Percentiles rank a stretch among this genome's conserved stretches.
Evolutionary conservation across 2,113 vertebrate genomes (phyloP).

Genomic region (Hydropotes inermis): DNA sequence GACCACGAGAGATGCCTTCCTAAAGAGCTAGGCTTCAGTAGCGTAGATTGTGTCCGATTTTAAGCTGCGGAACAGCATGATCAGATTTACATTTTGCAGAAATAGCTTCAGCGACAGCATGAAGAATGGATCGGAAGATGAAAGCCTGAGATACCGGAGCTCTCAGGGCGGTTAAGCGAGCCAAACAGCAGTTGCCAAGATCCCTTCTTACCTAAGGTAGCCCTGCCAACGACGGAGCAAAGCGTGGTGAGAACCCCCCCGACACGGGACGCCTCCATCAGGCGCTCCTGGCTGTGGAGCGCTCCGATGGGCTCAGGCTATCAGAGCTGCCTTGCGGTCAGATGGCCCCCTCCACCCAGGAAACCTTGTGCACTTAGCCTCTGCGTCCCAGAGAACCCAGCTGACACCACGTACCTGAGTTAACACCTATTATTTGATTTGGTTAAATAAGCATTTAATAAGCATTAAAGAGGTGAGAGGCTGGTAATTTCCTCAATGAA

Average conservation of each 20-base stretch:
- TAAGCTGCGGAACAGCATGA: neutral
- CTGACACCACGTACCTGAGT: neutral
- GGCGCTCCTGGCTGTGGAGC: neutral
- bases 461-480: neutral
- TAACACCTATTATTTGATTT: neutral
- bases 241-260: neutral
- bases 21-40: neutral
- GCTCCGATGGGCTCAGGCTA: rapidly evolving
- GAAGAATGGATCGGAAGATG: neutral
- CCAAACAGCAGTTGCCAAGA: neutral
- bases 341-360: neutral
- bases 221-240: neutral
- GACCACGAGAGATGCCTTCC: neutral
- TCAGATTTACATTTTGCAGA: neutral
- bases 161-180: neutral
- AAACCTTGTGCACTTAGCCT: neutral
- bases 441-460: neutral
- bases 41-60: neutral
- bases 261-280: no score
- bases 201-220: neutral
- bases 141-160: neutral
- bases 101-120: neutral
- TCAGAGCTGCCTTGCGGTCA: no score
- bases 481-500: neutral
- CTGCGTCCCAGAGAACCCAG: neutral